Conservation (phyloP, 2,113 vertebrate genomes). For the Castor canadensis region DNA sequence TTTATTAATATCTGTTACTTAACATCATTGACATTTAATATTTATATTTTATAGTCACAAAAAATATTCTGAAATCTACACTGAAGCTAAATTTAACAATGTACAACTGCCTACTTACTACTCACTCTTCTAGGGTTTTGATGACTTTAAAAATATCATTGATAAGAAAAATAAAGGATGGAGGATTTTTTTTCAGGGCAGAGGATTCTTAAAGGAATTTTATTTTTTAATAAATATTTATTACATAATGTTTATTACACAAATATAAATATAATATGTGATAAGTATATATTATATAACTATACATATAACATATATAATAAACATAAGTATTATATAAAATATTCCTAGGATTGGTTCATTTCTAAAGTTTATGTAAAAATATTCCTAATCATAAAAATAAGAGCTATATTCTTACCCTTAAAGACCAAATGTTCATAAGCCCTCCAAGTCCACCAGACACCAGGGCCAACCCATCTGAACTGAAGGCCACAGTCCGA, state of each 20-base stretch:
- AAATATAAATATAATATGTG: too few relatives aligned
- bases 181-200: neutral
- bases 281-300: too few relatives aligned
- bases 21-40: neutral
- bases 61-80: conserved; percentile 33
- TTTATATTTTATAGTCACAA: neutral
- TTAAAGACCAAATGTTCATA: conserved; percentile 98
- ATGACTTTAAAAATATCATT: conserved; percentile 44
- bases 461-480: conserved; percentile 93
- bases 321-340: conserved; percentile 4
- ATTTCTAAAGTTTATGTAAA: conserved; percentile 45
- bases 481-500: conserved; percentile 93
- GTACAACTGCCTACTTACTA: neutral
- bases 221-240: too few relatives aligned
- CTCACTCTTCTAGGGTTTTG: neutral
- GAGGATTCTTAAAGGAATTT: neutral
- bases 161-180: conserved; percentile 12
- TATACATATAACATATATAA: too few relatives aligned
- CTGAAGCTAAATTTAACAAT: neutral
- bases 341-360: conserved; percentile 19
- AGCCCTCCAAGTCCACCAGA: conserved; percentile 97
- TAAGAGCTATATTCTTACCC: conserved; percentile 85
- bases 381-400: conserved; percentile 14
- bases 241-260: too few relatives aligned
- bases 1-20: conserved; percentile 45